A percentile compares a stretch with the other conserved stretches of the same genome.
Conservation (phyloP, 2,113 vertebrate genomes). For the Haemorhous mexicanus region DNA sequence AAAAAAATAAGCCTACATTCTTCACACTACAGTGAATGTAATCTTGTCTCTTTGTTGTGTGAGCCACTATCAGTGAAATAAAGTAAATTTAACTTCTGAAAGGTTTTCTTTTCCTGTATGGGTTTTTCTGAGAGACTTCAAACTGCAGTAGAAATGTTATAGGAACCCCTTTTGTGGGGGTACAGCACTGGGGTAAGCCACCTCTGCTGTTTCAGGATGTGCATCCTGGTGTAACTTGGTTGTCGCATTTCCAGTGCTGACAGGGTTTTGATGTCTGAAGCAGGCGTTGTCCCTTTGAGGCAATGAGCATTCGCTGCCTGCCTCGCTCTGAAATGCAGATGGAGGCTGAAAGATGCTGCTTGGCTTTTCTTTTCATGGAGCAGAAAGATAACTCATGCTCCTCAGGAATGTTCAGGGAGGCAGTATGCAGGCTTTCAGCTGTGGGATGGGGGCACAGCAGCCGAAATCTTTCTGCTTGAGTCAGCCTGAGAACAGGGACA, state of each 20-base stretch:
- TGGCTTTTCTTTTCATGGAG: background rate
- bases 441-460: background rate
- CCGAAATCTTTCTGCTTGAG: background rate
- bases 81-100: constrained; percentile 49
- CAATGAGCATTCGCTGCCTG: background rate
- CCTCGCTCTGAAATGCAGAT: constrained; percentile 14
- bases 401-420: background rate
- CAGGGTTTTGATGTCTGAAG: background rate
- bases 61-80: background rate
- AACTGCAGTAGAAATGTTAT: background rate
- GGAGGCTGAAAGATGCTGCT: background rate
- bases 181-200: background rate
- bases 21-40: background rate
- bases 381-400: background rate
- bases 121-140: background rate
- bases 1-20: background rate
- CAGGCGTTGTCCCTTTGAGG: constrained; percentile 34
- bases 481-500: background rate
- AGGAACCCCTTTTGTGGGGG: background rate
- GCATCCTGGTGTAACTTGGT: background rate
- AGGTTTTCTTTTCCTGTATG: background rate
- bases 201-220: background rate
- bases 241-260: background rate
- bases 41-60: background rate
- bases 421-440: background rate